Percentiles rank a stretch among this genome's conserved stretches.
Conservation (phyloP, 1,140 invertebrate genomes). For the Lerema accius region DNA sequence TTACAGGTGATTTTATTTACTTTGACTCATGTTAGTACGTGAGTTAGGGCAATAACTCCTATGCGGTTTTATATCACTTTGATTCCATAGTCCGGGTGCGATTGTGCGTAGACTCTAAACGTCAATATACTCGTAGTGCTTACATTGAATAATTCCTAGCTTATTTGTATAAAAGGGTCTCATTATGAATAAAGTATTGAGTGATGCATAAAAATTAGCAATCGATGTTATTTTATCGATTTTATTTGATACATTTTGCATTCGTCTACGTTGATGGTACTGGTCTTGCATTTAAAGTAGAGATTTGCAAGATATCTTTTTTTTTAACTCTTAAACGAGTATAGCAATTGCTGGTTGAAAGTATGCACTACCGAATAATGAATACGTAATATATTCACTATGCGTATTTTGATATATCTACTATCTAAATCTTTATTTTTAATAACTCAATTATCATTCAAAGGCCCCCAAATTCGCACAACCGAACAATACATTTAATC, state of each 20-base stretch:
- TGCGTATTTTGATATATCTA: too few species aligned
- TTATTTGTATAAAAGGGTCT: constrained; percentile 31
- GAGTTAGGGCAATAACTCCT: constrained; percentile 70
- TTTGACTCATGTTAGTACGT: constrained; percentile 73
- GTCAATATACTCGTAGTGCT: constrained; percentile 27
- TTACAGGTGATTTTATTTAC: constrained; percentile 69
- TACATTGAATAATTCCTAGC: constrained; percentile 30
- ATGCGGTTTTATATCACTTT: constrained; percentile 56
- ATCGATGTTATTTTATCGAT: constrained; percentile 10
- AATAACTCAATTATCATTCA: too few species aligned
- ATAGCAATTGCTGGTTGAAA: too few species aligned
- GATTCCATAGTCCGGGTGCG: constrained; percentile 1
- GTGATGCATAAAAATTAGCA: constrained; percentile 12
- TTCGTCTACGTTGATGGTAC: neutral
- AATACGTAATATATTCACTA: too few species aligned
- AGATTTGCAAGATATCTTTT: neutral
- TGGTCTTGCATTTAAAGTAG: neutral
- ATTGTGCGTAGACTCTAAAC: constrained; percentile 8
- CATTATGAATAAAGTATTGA: constrained; percentile 26
- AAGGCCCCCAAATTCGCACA: neutral
- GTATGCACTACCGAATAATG: too few species aligned
- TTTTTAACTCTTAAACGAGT: too few species aligned
- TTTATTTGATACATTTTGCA: constrained; percentile 7
- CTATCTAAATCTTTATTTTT: too few species aligned
- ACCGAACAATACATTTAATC: constrained; percentile 2